phyloP scores from a whole-genome alignment of 2,888 invertebrate genomes.

The Spodoptera picta region DNA sequence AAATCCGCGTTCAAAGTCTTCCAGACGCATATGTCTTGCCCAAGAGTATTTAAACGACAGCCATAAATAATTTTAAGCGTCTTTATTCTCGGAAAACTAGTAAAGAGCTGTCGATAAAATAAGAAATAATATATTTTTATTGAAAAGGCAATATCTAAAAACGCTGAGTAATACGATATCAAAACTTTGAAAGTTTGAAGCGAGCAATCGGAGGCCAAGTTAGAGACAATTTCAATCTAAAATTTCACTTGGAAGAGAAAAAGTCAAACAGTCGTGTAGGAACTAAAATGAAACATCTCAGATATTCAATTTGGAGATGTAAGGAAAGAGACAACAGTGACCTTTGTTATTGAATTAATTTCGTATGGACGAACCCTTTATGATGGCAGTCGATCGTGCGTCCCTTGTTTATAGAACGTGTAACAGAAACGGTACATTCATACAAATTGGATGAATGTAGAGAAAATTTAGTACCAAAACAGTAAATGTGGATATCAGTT shows the following conservation, averaged over 20 bases:
- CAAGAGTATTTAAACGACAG: conserved; percentile 34
- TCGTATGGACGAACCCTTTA: conserved; percentile 76
- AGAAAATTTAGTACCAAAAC: too few species aligned
- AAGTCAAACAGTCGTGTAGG: conserved; percentile 42
- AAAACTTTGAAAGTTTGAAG: conserved; percentile 44
- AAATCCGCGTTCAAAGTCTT: conserved; percentile 14
- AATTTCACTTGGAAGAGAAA: conserved; percentile 39
- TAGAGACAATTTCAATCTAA: conserved; percentile 51
- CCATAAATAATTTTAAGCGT: conserved; percentile 37
- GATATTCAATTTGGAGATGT: conserved; percentile 52
- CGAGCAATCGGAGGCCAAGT: conserved; percentile 36
- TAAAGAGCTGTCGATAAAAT: conserved; percentile 42
- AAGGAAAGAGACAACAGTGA: conserved; percentile 69
- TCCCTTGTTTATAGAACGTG: conserved; percentile 73
- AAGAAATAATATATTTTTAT: conserved; percentile 46
- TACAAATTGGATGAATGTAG: too few species aligned
- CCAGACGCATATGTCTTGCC: conserved; percentile 24
- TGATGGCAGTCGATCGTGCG: conserved; percentile 79
- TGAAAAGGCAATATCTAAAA: conserved; percentile 44
- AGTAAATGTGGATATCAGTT: too few species aligned
- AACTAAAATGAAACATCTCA: conserved; percentile 41
- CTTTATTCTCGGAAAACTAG: conserved; percentile 34
- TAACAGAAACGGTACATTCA: conserved; percentile 63
- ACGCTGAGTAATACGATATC: conserved; percentile 49
- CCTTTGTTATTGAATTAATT: conserved; percentile 82